A percentile compares a stretch with the other conserved stretches of the same genome.
Conservation (phyloP, 30 jellyfish, hydroid and myxozoan species). For the Haliclystus octoradiatus region DNA sequence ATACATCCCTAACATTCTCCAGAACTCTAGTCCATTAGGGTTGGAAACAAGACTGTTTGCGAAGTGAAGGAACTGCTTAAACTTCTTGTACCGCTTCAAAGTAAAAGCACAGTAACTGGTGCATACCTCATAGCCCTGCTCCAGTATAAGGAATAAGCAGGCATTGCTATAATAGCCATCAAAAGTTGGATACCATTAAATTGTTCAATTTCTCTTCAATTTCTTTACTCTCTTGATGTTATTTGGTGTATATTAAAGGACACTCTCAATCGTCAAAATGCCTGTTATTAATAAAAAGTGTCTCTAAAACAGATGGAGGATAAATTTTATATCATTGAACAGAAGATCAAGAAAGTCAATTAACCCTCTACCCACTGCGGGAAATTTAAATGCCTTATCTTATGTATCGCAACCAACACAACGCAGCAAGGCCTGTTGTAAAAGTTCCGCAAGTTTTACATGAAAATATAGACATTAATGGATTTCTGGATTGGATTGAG, state of each 20-base stretch:
- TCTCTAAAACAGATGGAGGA: not conserved
- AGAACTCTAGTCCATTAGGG: constrained; percentile 17
- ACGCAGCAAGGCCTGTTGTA: not conserved
- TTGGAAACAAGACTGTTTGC: constrained; percentile 24
- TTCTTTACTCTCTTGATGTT: too few species aligned
- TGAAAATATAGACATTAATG: not conserved
- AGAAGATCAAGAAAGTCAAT: not conserved
- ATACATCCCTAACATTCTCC: constrained; percentile 27
- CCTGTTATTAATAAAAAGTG: too few species aligned
- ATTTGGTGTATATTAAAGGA: too few species aligned
- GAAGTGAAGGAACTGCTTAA: constrained; percentile 18
- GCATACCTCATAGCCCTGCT: constrained; percentile 11
- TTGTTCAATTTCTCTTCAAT: constrained; percentile 21
- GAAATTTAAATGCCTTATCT: not conserved
- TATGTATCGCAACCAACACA: not conserved
- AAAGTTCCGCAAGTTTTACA: not conserved
- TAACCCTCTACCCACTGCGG: not conserved
- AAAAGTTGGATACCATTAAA: constrained; percentile 14
- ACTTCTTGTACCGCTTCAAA: constrained; percentile 15
- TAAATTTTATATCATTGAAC: not conserved
- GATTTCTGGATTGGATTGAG: not conserved
- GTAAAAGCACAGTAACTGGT: constrained; percentile 16
- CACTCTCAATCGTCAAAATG: too few species aligned
- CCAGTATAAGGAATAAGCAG: constrained; percentile 16
- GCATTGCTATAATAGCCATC: constrained; percentile 13